Conservation (phyloP, 2,888 invertebrate species). For the Patella depressa region DNA sequence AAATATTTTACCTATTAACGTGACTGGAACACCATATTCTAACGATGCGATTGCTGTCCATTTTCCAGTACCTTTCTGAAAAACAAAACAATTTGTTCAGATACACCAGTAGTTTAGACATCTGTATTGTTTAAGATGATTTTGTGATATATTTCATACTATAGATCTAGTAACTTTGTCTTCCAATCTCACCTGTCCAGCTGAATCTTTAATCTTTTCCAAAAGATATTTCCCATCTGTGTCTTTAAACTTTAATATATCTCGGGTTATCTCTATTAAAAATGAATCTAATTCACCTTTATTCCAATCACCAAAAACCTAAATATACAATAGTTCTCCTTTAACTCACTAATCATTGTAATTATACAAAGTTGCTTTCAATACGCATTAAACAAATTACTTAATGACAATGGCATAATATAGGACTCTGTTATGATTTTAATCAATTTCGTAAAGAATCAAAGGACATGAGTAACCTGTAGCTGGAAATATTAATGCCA, state of each 20-base stretch:
- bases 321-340: slow-evolving; percentile 24
- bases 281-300: slow-evolving; percentile 91
- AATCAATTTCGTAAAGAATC: too few relatives aligned
- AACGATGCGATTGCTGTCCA: slow-evolving; percentile 98
- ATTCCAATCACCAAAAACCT: slow-evolving; percentile 95
- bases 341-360: too few relatives aligned
- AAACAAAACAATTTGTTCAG: slow-evolving; percentile 8
- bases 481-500: too few relatives aligned
- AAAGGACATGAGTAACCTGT: too few relatives aligned
- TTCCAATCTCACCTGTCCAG: slow-evolving; percentile 77
- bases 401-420: too few relatives aligned
- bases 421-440: too few relatives aligned
- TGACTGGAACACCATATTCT: slow-evolving; percentile 96
- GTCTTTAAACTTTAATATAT: slow-evolving; percentile 93
- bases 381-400: too few relatives aligned
- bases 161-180: too few relatives aligned
- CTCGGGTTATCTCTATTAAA: slow-evolving; percentile 95
- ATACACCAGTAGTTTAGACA: too few relatives aligned
- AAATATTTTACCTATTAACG: slow-evolving; percentile 82
- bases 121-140: too few relatives aligned
- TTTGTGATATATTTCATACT: too few relatives aligned
- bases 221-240: slow-evolving; percentile 84
- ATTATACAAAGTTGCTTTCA: too few relatives aligned
- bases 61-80: slow-evolving; percentile 97
- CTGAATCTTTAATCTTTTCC: slow-evolving; percentile 94